These are phyloP conservation scores for Rhadina sibilatrix DNA, from an alignment of 2,113 vertebrate species.

Conservation along the genomic window DNA sequence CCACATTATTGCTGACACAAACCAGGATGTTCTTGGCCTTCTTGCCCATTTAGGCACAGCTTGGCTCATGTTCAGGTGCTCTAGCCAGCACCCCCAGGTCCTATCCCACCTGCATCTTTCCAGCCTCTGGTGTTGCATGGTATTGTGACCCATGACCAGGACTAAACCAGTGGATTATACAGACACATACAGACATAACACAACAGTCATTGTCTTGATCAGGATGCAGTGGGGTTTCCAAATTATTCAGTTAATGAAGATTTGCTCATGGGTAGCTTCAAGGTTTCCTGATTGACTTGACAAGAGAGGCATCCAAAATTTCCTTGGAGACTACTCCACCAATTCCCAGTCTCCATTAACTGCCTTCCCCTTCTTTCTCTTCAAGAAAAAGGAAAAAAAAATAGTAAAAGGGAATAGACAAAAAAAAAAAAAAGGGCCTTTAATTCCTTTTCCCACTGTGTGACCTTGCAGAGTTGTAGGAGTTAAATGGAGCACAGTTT, in stretches of 20 bases:
- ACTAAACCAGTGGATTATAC: neutral
- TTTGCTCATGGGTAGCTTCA: neutral
- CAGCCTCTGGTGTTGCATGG: neutral
- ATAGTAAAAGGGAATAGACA: accelerated
- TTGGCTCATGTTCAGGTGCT: neutral
- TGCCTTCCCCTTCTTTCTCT: neutral
- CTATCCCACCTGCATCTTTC: neutral
- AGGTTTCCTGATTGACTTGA: neutral
- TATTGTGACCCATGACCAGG: no score
- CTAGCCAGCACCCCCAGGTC: neutral
- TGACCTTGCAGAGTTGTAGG: constrained; percentile 72
- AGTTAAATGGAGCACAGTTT: constrained; percentile 72
- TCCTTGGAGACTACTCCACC: neutral
- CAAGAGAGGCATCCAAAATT: neutral
- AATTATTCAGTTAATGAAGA: neutral
- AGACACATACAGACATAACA: neutral
- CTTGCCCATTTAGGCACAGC: neutral
- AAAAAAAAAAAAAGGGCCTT: neutral
- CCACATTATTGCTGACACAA: neutral
- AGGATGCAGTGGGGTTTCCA: neutral
- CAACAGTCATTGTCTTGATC: neutral
- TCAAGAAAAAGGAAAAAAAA: neutral
- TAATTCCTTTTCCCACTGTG: neutral
- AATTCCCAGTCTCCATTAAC: neutral
- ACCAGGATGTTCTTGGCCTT: neutral